A percentile compares a stretch with the other conserved stretches of the same genome.
Conservation (phyloP, 2,113 vertebrate species). For the Dermatemys mawii region DNA sequence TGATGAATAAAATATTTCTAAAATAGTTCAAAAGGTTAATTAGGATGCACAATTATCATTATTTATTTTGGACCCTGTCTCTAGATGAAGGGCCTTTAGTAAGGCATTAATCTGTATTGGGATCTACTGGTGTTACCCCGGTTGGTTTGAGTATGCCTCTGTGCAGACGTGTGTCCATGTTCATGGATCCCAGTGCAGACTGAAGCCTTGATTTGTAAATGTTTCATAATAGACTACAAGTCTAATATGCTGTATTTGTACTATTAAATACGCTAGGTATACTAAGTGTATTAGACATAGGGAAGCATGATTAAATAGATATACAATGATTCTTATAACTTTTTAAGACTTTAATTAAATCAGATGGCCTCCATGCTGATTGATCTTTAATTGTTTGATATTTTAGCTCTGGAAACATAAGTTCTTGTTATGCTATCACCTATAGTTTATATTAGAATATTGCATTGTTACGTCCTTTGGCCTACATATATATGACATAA, state of each 20-base stretch:
- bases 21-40: neutral
- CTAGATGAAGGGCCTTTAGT: fast-evolving
- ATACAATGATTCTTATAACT: too few species aligned
- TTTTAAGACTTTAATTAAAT: neutral
- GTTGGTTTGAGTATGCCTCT: fast-evolving
- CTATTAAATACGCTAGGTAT: neutral
- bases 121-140: neutral
- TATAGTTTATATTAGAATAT: neutral
- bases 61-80: neutral
- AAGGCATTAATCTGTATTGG: neutral
- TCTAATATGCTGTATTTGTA: neutral
- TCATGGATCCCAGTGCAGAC: fast-evolving
- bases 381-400: neutral
- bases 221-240: neutral
- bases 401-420: neutral
- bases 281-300: neutral
- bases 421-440: neutral
- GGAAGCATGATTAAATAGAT: neutral
- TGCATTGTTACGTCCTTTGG: neutral
- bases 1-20: fast-evolving
- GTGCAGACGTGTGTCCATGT: neutral
- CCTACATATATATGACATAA: neutral
- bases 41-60: neutral
- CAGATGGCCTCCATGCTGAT: neutral
- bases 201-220: neutral